These are phyloP conservation scores for Tetragonula clypearis DNA, from an alignment of 1,140 invertebrate species.

Conservation along the genomic window DNA sequence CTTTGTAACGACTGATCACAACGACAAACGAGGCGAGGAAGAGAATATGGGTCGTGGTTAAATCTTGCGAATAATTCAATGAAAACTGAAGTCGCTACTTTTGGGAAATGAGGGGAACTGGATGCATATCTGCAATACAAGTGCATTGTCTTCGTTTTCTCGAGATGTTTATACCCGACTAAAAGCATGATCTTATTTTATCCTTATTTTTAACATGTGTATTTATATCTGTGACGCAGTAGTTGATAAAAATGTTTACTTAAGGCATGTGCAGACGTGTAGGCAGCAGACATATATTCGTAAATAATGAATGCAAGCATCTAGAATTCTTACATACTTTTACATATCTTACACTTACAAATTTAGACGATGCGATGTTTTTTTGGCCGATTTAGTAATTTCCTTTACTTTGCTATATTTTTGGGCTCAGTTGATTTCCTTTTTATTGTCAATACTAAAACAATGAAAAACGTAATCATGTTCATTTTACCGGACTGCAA, in stretches of 20 bases:
- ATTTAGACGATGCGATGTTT: no score
- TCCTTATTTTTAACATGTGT: not conserved
- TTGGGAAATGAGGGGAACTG: not conserved
- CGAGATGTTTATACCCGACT: no score
- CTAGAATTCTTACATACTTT: no score
- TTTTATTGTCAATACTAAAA: no score
- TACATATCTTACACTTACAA: no score
- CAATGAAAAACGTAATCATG: no score
- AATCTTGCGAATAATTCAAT: slow-evolving; percentile 44
- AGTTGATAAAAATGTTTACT: not conserved
- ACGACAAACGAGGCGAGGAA: slow-evolving; percentile 25
- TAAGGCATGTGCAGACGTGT: not conserved
- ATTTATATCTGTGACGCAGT: not conserved
- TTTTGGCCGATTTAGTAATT: no score
- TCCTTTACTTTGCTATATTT: no score
- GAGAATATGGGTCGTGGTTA: slow-evolving; percentile 29
- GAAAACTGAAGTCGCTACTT: slow-evolving; percentile 13
- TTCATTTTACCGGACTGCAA: no score
- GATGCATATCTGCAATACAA: not conserved
- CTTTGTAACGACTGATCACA: slow-evolving; percentile 45
- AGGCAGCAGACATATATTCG: not conserved
- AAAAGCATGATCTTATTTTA: not conserved
- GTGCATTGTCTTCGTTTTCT: no score
- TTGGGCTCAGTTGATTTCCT: no score
- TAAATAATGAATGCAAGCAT: not conserved